Evolutionary conservation across 2,888 invertebrate genomes (phyloP).

Genomic region (Frankliniella fusca): DNA sequence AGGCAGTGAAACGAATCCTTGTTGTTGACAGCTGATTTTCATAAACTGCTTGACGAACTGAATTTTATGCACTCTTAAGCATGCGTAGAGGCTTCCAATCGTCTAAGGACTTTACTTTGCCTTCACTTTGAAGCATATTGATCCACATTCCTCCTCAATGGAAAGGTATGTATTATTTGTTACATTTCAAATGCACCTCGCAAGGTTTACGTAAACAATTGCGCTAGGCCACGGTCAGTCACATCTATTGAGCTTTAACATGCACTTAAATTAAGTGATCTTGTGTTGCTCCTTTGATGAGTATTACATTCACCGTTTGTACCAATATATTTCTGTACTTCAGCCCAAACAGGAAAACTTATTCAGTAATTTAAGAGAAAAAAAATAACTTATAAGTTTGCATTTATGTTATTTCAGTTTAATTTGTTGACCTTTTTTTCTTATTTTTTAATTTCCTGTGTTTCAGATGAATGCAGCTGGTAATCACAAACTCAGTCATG

Average conservation of each 20-base stretch:
- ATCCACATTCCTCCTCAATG: neutral
- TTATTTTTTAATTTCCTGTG: neutral
- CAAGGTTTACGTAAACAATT: too few relatives aligned
- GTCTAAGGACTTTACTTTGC: neutral
- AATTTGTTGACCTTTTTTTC: neutral
- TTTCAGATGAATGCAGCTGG: neutral
- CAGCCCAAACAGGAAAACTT: too few relatives aligned
- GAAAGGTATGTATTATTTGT: neutral
- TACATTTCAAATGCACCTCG: neutral
- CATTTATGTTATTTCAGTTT: neutral
- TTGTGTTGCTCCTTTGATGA: too few relatives aligned
- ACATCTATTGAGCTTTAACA: too few relatives aligned
- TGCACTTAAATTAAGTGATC: too few relatives aligned
- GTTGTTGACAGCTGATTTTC: slow-evolving; percentile 13
- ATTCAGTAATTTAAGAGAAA: too few relatives aligned
- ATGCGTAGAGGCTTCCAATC: neutral
- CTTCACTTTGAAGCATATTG: neutral
- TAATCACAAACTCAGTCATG: too few relatives aligned
- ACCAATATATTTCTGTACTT: too few relatives aligned
- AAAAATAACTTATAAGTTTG: neutral
- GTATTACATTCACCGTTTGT: too few relatives aligned
- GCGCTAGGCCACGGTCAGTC: too few relatives aligned
- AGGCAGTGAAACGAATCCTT: slow-evolving; percentile 5
- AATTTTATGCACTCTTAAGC: neutral
- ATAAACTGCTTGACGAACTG: neutral